These are phyloP conservation scores for Asarcornis scutulata DNA, from an alignment of 2,113 vertebrate species.

Conservation along the genomic window DNA sequence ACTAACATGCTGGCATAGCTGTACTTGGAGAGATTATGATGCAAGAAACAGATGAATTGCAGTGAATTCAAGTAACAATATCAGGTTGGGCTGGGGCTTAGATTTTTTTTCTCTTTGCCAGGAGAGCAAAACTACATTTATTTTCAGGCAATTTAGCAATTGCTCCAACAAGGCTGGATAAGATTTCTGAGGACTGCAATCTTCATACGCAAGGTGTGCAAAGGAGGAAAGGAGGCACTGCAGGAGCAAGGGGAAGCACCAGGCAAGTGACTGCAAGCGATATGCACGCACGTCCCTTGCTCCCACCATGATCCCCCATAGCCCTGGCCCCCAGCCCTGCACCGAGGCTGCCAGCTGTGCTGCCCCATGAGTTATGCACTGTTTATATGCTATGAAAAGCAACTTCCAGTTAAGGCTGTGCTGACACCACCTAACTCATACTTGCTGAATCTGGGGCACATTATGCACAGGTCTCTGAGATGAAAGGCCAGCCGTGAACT, in stretches of 20 bases:
- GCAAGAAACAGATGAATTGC: not conserved
- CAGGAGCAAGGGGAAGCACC: not conserved
- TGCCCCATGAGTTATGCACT: not conserved
- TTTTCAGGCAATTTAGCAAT: not conserved
- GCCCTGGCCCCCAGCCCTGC: not conserved
- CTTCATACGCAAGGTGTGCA: not conserved
- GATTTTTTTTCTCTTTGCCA: not conserved
- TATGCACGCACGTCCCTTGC: accelerated
- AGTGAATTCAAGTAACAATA: not conserved
- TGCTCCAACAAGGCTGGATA: not conserved
- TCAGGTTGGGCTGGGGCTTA: not conserved
- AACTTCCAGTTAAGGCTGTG: accelerated
- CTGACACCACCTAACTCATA: not conserved
- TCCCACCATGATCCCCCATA: not conserved
- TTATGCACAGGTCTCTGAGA: not conserved
- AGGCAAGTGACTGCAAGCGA: not conserved
- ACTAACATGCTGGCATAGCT: not conserved
- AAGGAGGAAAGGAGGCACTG: accelerated
- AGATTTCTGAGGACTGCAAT: not conserved
- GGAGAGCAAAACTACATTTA: not conserved
- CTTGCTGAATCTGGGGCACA: not conserved
- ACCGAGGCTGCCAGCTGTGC: accelerated
- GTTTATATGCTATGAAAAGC: not conserved
- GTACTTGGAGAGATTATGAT: not conserved
- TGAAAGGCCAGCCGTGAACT: constrained; percentile 20